Evolutionary conservation across 2,888 invertebrate species (phyloP).

Genomic region (Parochlus steinenii): DNA sequence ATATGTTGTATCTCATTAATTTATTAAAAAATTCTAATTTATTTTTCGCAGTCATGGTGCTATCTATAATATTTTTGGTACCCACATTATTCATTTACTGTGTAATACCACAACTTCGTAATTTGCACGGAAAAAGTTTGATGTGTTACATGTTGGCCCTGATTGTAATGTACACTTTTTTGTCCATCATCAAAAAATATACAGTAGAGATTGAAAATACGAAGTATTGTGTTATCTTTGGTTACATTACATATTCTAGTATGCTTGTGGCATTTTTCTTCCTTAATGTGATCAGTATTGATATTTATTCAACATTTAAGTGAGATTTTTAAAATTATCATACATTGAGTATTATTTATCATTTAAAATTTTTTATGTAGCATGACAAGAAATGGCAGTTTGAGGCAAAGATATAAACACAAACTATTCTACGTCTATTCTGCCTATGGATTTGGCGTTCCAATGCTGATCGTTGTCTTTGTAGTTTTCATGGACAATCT

Average conservation of each 20-base stretch:
- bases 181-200: background rate
- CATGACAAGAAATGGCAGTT: too few species aligned
- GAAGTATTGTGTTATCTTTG: conserved; percentile 31
- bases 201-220: background rate
- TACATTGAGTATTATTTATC: too few species aligned
- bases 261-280: conserved; percentile 72
- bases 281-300: conserved; percentile 76
- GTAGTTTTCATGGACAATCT: conserved; percentile 36
- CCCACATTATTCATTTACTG: too few species aligned
- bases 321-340: conserved; percentile 33
- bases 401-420: too few species aligned
- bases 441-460: conserved; percentile 50
- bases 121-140: conserved; percentile 48
- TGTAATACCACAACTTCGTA: conserved; percentile 46
- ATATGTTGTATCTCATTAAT: too few species aligned
- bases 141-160: conserved; percentile 50
- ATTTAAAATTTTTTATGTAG: too few species aligned
- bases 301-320: conserved; percentile 73
- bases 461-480: conserved; percentile 34
- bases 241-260: conserved; percentile 54
- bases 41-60: too few species aligned
- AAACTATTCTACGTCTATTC: conserved; percentile 48
- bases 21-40: too few species aligned
- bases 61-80: too few species aligned
- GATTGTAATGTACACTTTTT: conserved; percentile 14